Conservation (phyloP, 1,140 invertebrate species). For the Danaus plexippus region DNA sequence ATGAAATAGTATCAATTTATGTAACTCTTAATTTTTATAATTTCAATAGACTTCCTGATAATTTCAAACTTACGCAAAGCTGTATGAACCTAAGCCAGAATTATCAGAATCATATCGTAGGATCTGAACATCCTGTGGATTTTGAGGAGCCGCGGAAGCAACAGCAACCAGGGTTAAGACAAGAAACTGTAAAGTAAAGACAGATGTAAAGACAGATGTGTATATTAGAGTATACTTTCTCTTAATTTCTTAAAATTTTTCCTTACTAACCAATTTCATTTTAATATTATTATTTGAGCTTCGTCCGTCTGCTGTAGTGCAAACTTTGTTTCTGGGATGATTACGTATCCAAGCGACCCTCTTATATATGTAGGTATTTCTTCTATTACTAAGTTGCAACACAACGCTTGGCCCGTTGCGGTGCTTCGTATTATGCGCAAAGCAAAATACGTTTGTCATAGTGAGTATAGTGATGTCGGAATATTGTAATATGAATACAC, state of each 20-base stretch:
- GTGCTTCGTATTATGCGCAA: slow-evolving; percentile 32
- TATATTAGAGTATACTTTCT: background rate
- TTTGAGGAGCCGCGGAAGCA: slow-evolving; percentile 48
- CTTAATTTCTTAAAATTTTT: background rate
- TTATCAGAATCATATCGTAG: slow-evolving; percentile 62
- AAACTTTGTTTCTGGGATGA: slow-evolving; percentile 48
- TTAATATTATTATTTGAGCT: slow-evolving; percentile 32
- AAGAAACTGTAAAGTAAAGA: slow-evolving; percentile 48
- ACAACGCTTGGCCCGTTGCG: slow-evolving; percentile 29
- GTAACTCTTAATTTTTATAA: background rate
- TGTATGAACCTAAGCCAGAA: slow-evolving; percentile 51
- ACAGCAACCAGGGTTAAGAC: slow-evolving; percentile 39
- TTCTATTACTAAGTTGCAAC: slow-evolving; percentile 61
- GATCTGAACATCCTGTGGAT: slow-evolving; percentile 64
- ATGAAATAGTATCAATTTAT: slow-evolving; percentile 5
- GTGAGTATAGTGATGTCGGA: slow-evolving; percentile 9
- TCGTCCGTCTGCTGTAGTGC: slow-evolving; percentile 41
- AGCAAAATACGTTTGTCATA: slow-evolving; percentile 21
- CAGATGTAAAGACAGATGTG: background rate
- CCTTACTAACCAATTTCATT: slow-evolving; percentile 60
- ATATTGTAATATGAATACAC: slow-evolving; percentile 5
- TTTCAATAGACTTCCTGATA: background rate
- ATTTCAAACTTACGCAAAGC: slow-evolving; percentile 52
- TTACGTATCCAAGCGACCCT: slow-evolving; percentile 50
- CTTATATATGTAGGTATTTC: slow-evolving; percentile 66